These are phyloP conservation scores for Ptiloglossa arizonensis DNA, from an alignment of 1,140 invertebrate species.

Conservation along the genomic window DNA sequence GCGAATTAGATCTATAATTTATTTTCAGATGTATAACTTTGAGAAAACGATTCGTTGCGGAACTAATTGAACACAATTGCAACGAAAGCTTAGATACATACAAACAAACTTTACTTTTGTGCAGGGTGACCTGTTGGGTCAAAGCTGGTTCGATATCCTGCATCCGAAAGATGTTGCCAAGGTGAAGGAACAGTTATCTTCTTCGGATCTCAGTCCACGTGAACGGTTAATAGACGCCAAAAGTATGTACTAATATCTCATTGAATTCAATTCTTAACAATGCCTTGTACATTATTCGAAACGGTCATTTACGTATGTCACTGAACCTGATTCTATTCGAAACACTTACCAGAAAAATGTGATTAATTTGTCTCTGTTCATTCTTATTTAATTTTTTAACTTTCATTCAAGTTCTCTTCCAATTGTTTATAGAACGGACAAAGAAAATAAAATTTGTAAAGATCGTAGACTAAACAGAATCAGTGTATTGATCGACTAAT, in stretches of 20 bases:
- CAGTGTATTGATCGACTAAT: too few species aligned
- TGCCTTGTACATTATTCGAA: neutral
- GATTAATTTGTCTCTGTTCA: too few species aligned
- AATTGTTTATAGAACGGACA: too few species aligned
- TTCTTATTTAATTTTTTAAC: too few species aligned
- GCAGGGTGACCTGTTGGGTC: slow-evolving; percentile 93
- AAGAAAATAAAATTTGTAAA: too few species aligned
- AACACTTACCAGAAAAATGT: too few species aligned
- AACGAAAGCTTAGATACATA: neutral
- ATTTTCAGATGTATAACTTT: too few species aligned
- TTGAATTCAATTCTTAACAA: neutral
- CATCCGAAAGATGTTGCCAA: slow-evolving; percentile 97
- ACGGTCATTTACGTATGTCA: neutral
- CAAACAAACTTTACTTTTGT: neutral
- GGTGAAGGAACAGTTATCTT: slow-evolving; percentile 96
- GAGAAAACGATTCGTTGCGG: too few species aligned
- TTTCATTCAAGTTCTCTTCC: too few species aligned
- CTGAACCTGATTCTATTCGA: too few species aligned
- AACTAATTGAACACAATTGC: too few species aligned
- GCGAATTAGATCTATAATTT: neutral
- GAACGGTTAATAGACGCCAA: slow-evolving; percentile 96
- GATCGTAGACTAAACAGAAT: too few species aligned
- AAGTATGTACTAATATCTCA: slow-evolving; percentile 85
- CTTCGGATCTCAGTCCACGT: slow-evolving; percentile 93
- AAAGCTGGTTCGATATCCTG: slow-evolving; percentile 96